phyloP scores from a whole-genome alignment of 2,797 vertebrate genomes.

The Linurgus olivaceus region DNA sequence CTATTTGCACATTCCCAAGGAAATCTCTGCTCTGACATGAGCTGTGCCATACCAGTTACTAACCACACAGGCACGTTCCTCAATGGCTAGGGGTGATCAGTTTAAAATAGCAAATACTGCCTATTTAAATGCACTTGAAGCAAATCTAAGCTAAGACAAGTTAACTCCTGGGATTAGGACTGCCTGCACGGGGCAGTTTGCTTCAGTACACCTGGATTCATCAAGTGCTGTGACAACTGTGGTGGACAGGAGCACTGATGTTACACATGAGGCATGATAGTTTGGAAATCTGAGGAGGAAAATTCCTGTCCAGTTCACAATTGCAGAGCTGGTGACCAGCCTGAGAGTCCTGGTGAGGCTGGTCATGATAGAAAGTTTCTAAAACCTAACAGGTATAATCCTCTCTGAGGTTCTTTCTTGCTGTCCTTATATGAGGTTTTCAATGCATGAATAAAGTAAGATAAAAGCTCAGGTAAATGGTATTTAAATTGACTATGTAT shows the following conservation, averaged over 20 bases:
- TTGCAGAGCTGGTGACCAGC: background rate
- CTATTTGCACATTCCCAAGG: background rate
- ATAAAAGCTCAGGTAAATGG: background rate
- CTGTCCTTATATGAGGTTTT: background rate
- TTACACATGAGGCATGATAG: rapidly evolving
- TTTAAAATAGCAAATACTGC: background rate
- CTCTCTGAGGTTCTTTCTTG: background rate
- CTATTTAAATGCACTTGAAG: background rate
- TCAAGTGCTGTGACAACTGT: background rate
- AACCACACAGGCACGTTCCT: background rate
- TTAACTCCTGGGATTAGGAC: background rate
- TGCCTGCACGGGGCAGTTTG: background rate
- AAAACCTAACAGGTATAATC: background rate
- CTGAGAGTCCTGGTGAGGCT: background rate
- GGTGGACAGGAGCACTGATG: background rate
- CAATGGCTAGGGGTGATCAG: background rate
- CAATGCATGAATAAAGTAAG: background rate
- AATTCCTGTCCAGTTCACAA: background rate
- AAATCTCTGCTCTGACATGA: rapidly evolving
- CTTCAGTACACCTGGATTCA: background rate
- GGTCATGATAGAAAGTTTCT: rapidly evolving
- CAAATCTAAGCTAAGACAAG: background rate
- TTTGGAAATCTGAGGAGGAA: background rate
- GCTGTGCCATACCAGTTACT: background rate
- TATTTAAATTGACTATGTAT: background rate